Conservation (phyloP, 2,113 vertebrate genomes). For the Laticauda colubrina region DNA sequence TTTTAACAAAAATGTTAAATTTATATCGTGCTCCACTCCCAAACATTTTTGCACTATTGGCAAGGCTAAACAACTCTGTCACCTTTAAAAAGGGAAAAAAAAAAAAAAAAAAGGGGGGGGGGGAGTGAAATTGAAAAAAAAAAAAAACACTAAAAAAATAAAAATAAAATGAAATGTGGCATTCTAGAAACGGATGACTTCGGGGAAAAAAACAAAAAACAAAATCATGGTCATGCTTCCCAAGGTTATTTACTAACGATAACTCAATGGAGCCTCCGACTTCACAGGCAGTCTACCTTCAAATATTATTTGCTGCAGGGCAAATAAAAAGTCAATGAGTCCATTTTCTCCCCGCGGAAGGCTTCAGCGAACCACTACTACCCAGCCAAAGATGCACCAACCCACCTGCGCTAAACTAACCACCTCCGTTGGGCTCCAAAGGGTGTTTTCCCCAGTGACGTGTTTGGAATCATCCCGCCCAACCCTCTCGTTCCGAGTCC, state of each 20-base stretch:
- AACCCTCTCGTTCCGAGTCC: not conserved
- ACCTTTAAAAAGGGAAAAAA: not conserved
- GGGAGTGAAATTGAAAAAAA: not conserved
- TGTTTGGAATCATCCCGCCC: not conserved
- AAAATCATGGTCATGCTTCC: not conserved
- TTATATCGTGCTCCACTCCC: not conserved
- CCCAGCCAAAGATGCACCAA: not conserved
- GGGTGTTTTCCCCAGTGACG: not conserved
- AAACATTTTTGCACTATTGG: not conserved
- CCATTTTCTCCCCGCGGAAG: not conserved
- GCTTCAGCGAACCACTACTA: not conserved
- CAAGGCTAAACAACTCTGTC: not conserved
- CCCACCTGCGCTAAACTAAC: not conserved
- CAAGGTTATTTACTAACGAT: not conserved
- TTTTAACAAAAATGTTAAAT: not conserved
- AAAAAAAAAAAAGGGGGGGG: too few species aligned
- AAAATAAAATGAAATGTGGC: not conserved
- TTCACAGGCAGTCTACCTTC: not conserved
- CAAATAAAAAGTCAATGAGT: not conserved
- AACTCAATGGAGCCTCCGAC: not conserved
- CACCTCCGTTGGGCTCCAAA: not conserved
- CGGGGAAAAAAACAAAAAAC: not conserved
- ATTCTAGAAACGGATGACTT: not conserved
- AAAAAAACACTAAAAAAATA: not conserved
- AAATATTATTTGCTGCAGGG: not conserved